A percentile compares a stretch with the other conserved stretches of the same genome.
Evolutionary conservation across 1,140 invertebrate species (phyloP).

Genomic region (Eufriesea mexicana): DNA sequence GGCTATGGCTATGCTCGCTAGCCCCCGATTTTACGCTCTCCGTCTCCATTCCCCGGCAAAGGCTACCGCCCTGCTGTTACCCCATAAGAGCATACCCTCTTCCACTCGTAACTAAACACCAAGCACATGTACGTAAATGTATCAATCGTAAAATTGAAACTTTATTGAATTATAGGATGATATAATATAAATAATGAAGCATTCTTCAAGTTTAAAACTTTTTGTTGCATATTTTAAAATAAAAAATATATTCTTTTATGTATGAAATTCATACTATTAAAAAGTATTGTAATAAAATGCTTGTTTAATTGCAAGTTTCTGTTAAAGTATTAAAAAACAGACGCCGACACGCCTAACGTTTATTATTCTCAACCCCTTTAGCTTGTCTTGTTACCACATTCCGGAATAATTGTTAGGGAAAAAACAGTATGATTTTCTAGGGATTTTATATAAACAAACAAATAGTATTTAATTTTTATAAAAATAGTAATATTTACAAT

Average conservation of each 20-base stretch:
- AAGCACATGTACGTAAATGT: conserved; percentile 55
- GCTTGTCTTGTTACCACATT: conserved; percentile 60
- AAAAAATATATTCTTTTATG: background rate
- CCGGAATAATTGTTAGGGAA: conserved; percentile 62
- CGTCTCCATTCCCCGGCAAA: conserved; percentile 80
- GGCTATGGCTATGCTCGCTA: conserved; percentile 81
- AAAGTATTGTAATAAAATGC: background rate
- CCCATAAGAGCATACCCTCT: conserved; percentile 72
- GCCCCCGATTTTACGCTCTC: conserved; percentile 81
- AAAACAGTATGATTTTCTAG: conserved; percentile 51
- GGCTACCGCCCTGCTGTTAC: conserved; percentile 73
- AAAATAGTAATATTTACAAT: background rate
- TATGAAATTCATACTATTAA: background rate
- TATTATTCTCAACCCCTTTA: conserved; percentile 71
- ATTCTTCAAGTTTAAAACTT: conserved; percentile 33
- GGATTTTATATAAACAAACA: conserved; percentile 33
- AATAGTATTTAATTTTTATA: background rate
- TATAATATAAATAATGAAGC: conserved; percentile 13
- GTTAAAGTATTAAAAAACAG: conserved; percentile 61
- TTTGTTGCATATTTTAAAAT: conserved; percentile 10
- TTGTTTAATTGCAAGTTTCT: background rate
- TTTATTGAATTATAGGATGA: conserved; percentile 19
- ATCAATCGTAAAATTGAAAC: conserved; percentile 10
- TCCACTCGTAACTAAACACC: conserved; percentile 34
- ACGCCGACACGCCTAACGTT: conserved; percentile 76